Conservation (phyloP, 2,797 vertebrate species). For the Pipistrellus pygmaeus region DNA sequence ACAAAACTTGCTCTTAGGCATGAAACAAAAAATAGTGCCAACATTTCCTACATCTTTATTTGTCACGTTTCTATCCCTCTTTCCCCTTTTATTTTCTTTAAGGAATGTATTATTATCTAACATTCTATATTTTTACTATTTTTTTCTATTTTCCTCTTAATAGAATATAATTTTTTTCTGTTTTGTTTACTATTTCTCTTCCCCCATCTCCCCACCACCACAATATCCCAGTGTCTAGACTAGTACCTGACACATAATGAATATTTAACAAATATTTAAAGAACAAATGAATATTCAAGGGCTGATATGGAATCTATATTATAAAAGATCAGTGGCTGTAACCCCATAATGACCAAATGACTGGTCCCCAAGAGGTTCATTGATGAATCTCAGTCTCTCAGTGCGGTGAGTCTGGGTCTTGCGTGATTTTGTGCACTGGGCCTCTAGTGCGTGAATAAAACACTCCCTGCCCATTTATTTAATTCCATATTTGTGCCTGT, state of each 20-base stretch:
- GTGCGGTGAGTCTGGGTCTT: no score
- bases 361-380: no score
- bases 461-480: not conserved
- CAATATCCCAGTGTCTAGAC: not conserved
- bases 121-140: not conserved
- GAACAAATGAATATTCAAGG: not conserved
- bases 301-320: not conserved
- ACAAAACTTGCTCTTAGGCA: constrained; percentile 33
- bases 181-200: not conserved
- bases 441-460: no score
- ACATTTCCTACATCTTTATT: not conserved
- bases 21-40: constrained; percentile 45
- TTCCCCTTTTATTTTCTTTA: not conserved
- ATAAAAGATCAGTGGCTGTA: no score
- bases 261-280: not conserved
- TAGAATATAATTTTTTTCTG: not conserved
- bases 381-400: no score
- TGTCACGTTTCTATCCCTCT: not conserved
- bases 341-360: no score
- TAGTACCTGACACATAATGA: not conserved
- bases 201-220: accelerated
- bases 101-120: not conserved
- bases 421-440: no score
- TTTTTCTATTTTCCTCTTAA: not conserved
- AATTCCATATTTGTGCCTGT: not conserved